Base-by-base conservation (phyloP, 1,140 invertebrate species). In the Solenopsis fugax region DNA sequence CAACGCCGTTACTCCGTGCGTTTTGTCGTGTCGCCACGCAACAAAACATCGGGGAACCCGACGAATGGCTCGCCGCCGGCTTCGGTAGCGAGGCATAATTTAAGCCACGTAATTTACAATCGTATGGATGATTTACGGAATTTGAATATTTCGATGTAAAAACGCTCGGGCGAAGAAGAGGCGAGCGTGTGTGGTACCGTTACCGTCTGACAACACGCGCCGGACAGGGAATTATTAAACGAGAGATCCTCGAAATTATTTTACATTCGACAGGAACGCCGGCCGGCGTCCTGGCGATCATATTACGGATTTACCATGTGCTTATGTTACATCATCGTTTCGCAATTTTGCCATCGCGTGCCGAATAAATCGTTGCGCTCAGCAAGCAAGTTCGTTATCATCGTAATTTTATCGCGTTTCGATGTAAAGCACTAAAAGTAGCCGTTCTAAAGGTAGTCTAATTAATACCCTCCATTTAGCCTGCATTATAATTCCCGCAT, bases 101-200 rank as follows among this genome's bases (percentile, higher is more conserved):
- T 54, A 73, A 84, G 80, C 13, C 41, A 24, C 52, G 41, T 75
- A 75, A 62, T 84, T 84, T 84, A 62, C 56, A 84, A 73, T 84
- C 80, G 80, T 13, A 60, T n/a, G 29, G n/a, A 84, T 62, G 80
- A 84, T 75, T 84, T 72, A 48, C 45, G 45, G 69, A 84, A 84
- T 75, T 84, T 80, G 13, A 67, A 9, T 41, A n/a, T 80, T 37
- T 13, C 34, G 7, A 24, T 13, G 48, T 80, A 80, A 69, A 80
- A 69, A 80, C 62, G n/a, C 13, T 9, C 62, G 77, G 9, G 21
- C 37, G 37, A 18, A 0, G 71, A n/a, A 18, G 7, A 64, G 29
- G n/a, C 62, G n/a, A 54, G 18, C 54, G 34, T 10, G 34, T 10
- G 34, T 16, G 48, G 41, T 67, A 67, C 77, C 77, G 77, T 80